Percentiles rank a stretch among this genome's conserved stretches.
Evolutionary conservation across 1,140 invertebrate genomes (phyloP).

Genomic region (Thaumetopoea pityocampa): DNA sequence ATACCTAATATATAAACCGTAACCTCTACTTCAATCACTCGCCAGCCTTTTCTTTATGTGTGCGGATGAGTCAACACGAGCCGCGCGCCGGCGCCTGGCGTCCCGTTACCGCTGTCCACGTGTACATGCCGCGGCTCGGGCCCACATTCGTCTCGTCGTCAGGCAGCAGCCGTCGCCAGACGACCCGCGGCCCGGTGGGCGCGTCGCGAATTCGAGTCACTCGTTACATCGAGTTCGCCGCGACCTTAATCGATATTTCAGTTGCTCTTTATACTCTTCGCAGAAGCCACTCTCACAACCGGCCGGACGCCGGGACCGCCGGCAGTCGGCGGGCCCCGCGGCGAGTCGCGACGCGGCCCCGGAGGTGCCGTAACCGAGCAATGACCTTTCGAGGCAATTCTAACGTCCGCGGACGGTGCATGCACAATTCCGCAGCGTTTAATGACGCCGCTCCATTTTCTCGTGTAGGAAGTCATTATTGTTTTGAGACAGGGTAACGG

Average conservation of each 20-base stretch:
- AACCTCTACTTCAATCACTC: too few relatives aligned
- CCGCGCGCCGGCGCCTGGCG: too few relatives aligned
- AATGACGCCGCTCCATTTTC: conserved; percentile 11
- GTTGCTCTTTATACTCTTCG: conserved; percentile 17
- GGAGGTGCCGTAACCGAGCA: conserved; percentile 51
- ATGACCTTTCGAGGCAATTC: conserved; percentile 48
- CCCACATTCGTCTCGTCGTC: conserved; percentile 32
- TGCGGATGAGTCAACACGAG: too few relatives aligned
- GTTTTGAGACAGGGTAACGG: neutral
- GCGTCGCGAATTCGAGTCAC: conserved; percentile 27
- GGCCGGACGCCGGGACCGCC: conserved; percentile 11
- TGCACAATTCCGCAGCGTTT: conserved; percentile 11
- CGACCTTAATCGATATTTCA: conserved; percentile 37
- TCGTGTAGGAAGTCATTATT: conserved; percentile 8
- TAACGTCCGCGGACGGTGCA: conserved; percentile 29
- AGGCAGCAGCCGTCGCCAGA: conserved; percentile 29
- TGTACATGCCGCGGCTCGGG: neutral
- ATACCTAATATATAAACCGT: too few relatives aligned
- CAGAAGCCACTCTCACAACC: conserved; percentile 5
- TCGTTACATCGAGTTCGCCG: conserved; percentile 23
- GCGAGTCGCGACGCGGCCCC: conserved; percentile 54
- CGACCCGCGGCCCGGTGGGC: conserved; percentile 33
- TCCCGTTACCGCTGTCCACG: neutral
- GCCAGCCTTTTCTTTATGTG: too few relatives aligned
- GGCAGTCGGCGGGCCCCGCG: conserved; percentile 50